Conservation (phyloP, 2,888 invertebrate genomes). For the Plebejus melissa region DNA sequence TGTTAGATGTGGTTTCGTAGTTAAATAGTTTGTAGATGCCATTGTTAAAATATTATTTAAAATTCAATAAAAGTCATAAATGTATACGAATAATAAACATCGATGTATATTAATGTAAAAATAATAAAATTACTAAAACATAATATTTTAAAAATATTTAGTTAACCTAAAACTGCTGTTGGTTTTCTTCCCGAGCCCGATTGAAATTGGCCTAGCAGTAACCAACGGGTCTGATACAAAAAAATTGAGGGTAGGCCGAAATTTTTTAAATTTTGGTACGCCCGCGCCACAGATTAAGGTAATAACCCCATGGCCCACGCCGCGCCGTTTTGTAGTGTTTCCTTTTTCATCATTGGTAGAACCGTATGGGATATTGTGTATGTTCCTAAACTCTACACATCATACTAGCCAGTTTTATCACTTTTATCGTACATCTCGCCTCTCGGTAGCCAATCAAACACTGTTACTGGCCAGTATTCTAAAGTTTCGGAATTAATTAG, state of each 20-base stretch:
- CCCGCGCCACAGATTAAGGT: neutral
- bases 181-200: conserved; percentile 50
- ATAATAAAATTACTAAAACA: conserved; percentile 42
- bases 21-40: conserved; percentile 63
- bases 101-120: conserved; percentile 46
- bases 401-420: too few species aligned
- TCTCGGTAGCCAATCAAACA: too few species aligned
- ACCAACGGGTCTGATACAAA: conserved; percentile 17
- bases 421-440: too few species aligned
- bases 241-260: conserved; percentile 44
- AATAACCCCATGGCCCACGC: neutral
- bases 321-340: too few species aligned
- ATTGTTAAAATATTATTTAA: conserved; percentile 48
- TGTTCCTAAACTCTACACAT: neutral
- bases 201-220: conserved; percentile 38
- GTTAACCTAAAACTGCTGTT: conserved; percentile 53
- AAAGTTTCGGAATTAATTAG: too few species aligned
- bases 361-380: neutral
- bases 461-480: too few species aligned
- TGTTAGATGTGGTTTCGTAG: conserved; percentile 69
- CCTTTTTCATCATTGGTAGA: neutral
- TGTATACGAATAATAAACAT: conserved; percentile 41
- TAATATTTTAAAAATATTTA: conserved; percentile 42
- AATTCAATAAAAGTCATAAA: conserved; percentile 40
- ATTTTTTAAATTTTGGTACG: neutral